Evolutionary conservation across 2,113 vertebrate species (phyloP).

Genomic region (Tupaia chinensis): DNA sequence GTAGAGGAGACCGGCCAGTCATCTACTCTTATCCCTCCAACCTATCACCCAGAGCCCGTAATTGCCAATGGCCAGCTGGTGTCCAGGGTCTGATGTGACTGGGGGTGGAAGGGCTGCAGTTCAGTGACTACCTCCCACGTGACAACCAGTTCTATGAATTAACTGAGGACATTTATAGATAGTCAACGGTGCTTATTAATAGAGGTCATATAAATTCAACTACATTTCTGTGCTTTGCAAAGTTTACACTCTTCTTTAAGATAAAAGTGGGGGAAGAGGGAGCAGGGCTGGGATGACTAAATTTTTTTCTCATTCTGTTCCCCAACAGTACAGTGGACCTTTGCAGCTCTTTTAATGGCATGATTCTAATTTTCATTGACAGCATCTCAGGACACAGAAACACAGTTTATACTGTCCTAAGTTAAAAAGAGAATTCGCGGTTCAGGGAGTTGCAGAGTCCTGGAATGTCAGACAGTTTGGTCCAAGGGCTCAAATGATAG

Average conservation of each 20-base stretch:
- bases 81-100: accelerated
- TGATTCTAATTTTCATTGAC: not conserved
- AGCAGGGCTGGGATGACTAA: not conserved
- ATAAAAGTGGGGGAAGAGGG: not conserved
- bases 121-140: accelerated
- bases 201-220: not conserved
- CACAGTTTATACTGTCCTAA: not conserved
- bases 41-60: not conserved
- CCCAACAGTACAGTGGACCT: not conserved
- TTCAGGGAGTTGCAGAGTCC: not conserved
- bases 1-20: not conserved
- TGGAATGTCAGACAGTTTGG: not conserved
- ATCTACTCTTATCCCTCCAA: not conserved
- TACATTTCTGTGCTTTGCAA: not conserved
- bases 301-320: not conserved
- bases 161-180: not conserved
- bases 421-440: not conserved
- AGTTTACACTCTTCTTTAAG: not conserved
- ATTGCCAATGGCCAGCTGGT: not conserved
- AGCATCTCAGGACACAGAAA: not conserved
- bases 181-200: not conserved
- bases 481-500: not conserved
- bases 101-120: not conserved
- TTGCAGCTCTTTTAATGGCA: not conserved
- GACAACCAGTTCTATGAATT: not conserved